Conservation (phyloP, 2,797 vertebrate genomes). For the Sebastiscus tertius region DNA sequence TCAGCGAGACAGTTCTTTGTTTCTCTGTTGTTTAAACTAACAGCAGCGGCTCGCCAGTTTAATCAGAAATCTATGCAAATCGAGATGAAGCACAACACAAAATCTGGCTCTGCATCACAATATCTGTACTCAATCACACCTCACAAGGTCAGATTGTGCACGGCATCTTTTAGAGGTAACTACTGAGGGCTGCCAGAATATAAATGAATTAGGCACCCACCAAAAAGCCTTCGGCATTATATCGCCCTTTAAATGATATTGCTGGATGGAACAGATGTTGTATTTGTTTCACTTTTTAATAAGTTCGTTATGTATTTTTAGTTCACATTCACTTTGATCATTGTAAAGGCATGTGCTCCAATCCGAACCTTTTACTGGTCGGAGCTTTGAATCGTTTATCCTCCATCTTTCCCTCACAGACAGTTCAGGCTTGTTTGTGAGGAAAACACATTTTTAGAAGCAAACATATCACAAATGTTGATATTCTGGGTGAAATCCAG, state of each 20-base stretch:
- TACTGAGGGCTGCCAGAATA: conserved; percentile 6
- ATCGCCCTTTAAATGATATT: conserved; percentile 13
- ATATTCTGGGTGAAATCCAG: not conserved
- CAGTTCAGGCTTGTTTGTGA: not conserved
- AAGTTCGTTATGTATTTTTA: not conserved
- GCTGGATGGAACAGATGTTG: not conserved
- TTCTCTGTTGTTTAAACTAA: not conserved
- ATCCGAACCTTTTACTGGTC: not conserved
- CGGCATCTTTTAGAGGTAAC: not conserved
- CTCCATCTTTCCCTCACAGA: not conserved
- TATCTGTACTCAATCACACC: conserved; percentile 26
- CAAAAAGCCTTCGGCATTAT: conserved; percentile 9
- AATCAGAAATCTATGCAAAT: conserved; percentile 38
- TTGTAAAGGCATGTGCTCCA: not conserved
- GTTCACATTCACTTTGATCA: not conserved
- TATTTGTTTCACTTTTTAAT: conserved; percentile 7
- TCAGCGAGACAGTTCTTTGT: not conserved
- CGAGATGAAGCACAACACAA: not conserved
- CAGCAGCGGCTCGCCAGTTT: conserved; percentile 6
- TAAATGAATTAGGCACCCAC: conserved; percentile 19
- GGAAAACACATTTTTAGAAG: not conserved
- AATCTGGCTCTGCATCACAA: conserved; percentile 18
- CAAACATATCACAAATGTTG: not conserved
- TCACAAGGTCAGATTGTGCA: conserved; percentile 17
- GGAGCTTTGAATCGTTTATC: not conserved